phyloP scores from a whole-genome alignment of 2,113 vertebrate species.

The Scomber colias region DNA sequence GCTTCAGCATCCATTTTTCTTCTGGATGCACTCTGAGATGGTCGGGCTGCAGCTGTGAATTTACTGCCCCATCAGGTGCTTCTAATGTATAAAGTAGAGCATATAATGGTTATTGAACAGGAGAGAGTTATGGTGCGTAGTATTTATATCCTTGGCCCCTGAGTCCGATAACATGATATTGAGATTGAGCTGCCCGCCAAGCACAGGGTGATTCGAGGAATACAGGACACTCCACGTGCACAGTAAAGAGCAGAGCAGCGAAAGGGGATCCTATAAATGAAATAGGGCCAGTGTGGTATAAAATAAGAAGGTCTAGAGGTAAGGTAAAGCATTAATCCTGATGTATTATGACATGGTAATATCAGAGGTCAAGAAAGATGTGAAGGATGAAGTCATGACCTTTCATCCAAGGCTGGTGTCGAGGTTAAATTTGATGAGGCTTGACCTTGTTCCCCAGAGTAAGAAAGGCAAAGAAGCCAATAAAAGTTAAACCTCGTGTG shows the following conservation, averaged over 20 bases:
- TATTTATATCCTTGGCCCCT: slow-evolving; percentile 83
- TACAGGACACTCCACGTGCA: slow-evolving; percentile 61
- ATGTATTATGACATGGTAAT: slow-evolving; percentile 73
- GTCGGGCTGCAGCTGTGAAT: slow-evolving; percentile 78
- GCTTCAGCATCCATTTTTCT: slow-evolving; percentile 52
- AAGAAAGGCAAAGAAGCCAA: slow-evolving; percentile 63
- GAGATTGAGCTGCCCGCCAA: slow-evolving; percentile 79
- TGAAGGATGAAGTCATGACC: slow-evolving; percentile 71
- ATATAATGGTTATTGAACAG: slow-evolving; percentile 87
- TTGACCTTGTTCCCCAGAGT: slow-evolving; percentile 57
- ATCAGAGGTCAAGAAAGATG: slow-evolving; percentile 71
- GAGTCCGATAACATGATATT: slow-evolving; percentile 82
- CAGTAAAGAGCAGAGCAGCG: slow-evolving; percentile 47
- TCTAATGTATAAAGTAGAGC: slow-evolving; percentile 84
- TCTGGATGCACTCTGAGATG: slow-evolving; percentile 65
- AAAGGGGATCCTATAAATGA: slow-evolving; percentile 66
- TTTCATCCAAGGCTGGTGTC: slow-evolving; percentile 64
- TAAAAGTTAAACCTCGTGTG: slow-evolving; percentile 64
- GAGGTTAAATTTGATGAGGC: slow-evolving; percentile 74
- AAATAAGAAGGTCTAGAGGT: slow-evolving; percentile 69
- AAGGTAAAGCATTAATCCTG: slow-evolving; percentile 70
- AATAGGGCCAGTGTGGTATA: slow-evolving; percentile 49
- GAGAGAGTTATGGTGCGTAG: slow-evolving; percentile 78
- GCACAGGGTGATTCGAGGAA: slow-evolving; percentile 69
- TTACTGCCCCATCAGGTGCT: slow-evolving; percentile 84